Conservation (phyloP, 2,888 invertebrate genomes). For the Tetropium fuscum region DNA sequence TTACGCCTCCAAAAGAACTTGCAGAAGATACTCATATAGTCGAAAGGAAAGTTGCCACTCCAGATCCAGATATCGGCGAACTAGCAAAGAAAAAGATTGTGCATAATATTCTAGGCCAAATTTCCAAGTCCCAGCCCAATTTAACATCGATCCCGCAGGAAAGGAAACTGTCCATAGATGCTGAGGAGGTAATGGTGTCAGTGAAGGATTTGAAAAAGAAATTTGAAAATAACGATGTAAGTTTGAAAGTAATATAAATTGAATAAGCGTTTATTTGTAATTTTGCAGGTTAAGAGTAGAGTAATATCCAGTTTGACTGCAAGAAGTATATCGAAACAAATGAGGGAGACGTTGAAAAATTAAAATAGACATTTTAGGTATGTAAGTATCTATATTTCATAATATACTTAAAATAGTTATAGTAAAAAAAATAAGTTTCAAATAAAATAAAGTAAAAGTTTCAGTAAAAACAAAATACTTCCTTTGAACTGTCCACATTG, state of each 20-base stretch:
- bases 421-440: too few relatives aligned
- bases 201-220: conserved; percentile 56
- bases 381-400: not conserved
- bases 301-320: conserved; percentile 82
- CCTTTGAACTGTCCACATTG: too few relatives aligned
- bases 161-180: conserved; percentile 13
- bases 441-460: too few relatives aligned
- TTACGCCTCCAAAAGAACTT: not conserved
- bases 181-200: conserved; percentile 45
- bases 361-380: conserved; percentile 27
- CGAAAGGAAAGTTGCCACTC: conserved; percentile 10
- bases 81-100: conserved; percentile 46
- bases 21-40: not conserved
- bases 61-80: conserved; percentile 43
- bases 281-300: conserved; percentile 42
- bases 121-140: conserved; percentile 51
- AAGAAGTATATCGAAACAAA: conserved; percentile 80
- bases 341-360: conserved; percentile 75
- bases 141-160: not conserved
- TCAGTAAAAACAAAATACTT: too few relatives aligned
- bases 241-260: conserved; percentile 31
- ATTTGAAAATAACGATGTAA: conserved; percentile 56
- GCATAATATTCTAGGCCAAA: conserved; percentile 49
- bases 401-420: too few relatives aligned
- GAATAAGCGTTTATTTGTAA: conserved; percentile 1